phyloP scores from a whole-genome alignment of 2,797 vertebrate species.

The Periophthalmus magnuspinnatus region DNA sequence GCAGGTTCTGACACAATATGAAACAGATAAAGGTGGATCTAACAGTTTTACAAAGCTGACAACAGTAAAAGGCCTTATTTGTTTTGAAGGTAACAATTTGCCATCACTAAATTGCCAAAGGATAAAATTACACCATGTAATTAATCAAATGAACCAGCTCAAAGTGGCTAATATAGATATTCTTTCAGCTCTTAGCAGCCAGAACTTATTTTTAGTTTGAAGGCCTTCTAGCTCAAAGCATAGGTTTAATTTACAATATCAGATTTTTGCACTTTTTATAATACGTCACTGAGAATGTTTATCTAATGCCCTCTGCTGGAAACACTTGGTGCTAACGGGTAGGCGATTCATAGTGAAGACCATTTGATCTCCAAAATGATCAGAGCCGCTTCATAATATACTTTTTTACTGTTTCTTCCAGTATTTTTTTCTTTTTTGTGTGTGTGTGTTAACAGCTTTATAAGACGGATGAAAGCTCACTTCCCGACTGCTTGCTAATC shows the following conservation, averaged over 20 bases:
- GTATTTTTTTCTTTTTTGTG: neutral
- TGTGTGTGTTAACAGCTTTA: neutral
- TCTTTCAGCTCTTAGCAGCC: no score
- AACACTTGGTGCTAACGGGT: neutral
- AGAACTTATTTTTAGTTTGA: no score
- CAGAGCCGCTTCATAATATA: neutral
- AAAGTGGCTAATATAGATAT: no score
- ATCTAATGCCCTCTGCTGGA: neutral
- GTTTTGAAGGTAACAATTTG: neutral
- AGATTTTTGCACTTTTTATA: no score
- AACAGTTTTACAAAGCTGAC: neutral
- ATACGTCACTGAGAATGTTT: no score
- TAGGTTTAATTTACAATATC: no score
- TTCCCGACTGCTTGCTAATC: neutral
- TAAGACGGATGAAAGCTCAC: neutral
- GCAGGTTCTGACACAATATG: neutral
- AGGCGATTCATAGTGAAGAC: neutral
- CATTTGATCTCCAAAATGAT: no score
- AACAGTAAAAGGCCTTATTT: neutral
- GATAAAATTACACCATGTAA: neutral
- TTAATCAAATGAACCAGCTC: no score
- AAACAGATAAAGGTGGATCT: neutral
- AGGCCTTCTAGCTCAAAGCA: no score
- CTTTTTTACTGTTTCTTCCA: neutral
- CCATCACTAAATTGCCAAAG: neutral